These are phyloP conservation scores for Sminthurides bifidus DNA, from an alignment of 1,140 invertebrate species.

Conservation along the genomic window DNA sequence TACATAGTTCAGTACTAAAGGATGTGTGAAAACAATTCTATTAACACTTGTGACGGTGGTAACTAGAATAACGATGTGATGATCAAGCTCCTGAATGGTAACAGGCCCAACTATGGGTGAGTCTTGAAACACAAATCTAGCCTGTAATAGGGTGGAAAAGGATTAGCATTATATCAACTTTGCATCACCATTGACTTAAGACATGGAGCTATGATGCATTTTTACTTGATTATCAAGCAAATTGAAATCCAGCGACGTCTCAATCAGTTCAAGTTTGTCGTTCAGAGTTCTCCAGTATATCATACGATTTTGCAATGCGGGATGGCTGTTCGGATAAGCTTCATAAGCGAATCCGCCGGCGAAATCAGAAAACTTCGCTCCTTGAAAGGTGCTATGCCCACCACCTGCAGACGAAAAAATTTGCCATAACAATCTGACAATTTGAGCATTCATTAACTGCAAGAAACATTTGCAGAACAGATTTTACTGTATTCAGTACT, in stretches of 20 bases:
- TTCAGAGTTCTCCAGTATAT: slow-evolving; percentile 30
- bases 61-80: slow-evolving; percentile 21
- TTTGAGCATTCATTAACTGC: not conserved
- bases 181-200: not conserved
- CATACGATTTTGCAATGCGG: slow-evolving; percentile 21
- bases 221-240: slow-evolving; percentile 26
- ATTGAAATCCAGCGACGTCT: slow-evolving; percentile 28
- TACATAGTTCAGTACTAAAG: slow-evolving; percentile 12
- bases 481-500: not conserved
- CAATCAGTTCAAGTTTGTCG: slow-evolving; percentile 26
- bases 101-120: slow-evolving; percentile 30
- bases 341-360: slow-evolving; percentile 30
- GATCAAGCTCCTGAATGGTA: slow-evolving; percentile 27
- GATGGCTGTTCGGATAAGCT: slow-evolving; percentile 1
- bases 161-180: not conserved
- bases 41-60: slow-evolving; percentile 27
- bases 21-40: slow-evolving; percentile 27
- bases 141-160: slow-evolving; percentile 5
- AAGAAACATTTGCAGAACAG: not conserved
- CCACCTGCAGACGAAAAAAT: slow-evolving; percentile 16
- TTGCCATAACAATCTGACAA: not conserved
- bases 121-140: slow-evolving; percentile 26
- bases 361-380: slow-evolving; percentile 30
- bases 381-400: slow-evolving; percentile 31
- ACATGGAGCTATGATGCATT: not conserved